These are phyloP conservation scores for Timema cristinae DNA, from an alignment of 2,888 invertebrate genomes.

Conservation along the genomic window DNA sequence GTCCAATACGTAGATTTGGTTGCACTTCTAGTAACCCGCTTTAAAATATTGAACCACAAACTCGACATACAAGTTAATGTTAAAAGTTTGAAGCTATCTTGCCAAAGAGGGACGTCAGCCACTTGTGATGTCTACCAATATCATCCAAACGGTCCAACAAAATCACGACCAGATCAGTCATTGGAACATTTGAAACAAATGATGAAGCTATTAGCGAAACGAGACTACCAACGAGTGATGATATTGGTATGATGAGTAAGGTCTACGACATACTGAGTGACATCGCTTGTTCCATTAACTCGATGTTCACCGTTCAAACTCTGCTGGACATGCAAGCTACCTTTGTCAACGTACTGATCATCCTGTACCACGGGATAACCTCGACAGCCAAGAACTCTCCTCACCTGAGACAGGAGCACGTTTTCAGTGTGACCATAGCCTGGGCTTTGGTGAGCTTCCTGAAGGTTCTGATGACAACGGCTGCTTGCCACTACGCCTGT, in stretches of 20 bases:
- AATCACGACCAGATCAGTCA: not conserved
- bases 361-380: not conserved
- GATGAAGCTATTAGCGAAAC: no score
- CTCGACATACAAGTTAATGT: not conserved
- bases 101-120: no score
- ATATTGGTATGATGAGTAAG: not conserved
- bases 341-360: not conserved
- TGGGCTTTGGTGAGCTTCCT: not conserved
- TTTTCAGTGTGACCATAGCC: not conserved
- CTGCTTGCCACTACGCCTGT: not conserved
- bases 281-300: slow-evolving; percentile 2
- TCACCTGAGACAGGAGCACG: not conserved
- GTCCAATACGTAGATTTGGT: not conserved
- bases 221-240: not conserved
- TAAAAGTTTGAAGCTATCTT: not conserved
- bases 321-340: not conserved
- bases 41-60: not conserved
- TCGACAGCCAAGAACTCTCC: not conserved
- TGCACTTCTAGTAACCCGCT: not conserved
- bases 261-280: not conserved
- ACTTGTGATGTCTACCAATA: not conserved
- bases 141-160: not conserved
- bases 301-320: not conserved
- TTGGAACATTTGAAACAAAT: not conserved
- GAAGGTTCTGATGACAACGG: not conserved